Evolutionary conservation across 2,113 vertebrate species (phyloP), one percentile per base, ranked within the genome.

Genomic region (Hymenochirus boettgeri): DNA sequence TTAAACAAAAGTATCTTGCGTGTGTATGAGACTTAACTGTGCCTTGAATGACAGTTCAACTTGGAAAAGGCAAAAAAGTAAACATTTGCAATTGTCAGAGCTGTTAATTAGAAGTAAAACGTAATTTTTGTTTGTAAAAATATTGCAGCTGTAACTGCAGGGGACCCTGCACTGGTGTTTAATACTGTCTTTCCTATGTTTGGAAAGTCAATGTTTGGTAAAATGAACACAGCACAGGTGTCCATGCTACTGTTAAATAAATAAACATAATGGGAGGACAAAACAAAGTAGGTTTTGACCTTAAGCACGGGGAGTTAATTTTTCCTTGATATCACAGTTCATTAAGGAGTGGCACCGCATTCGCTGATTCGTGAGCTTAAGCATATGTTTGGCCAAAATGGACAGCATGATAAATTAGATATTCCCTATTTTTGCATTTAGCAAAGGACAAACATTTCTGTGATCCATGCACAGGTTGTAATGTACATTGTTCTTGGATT

Each of bases 351-450:
- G 64, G 64, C 23, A 59, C 29, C 33, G 26, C 63, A 26, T 45
- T 31, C 45, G 5, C 54, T 21, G 42, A 47, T 21, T 58, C 25
- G 54, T 57, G 45, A 26, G 55, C 54, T 66, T 66, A 66, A 66
- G 47, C 64, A 67, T 59, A 59, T 67, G 64, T 52, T 67, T 67
- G 56, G 64, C 31, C 33, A 58, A 39, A 59, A 22, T 21, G 35
- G 64, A 67, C 64, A 67, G 64, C 46, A 26, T 67, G 64, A 67
- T 67, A 57, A 67, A 67, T 67, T 67, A 67, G 47, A 59, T 59
- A 67, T 37, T 67, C 63, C 27, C 51, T 66, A 33, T 50, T 66
- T 57, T 50, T 26, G 22, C 46, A 37, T 66, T 66, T 58, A 51
- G 42, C 55, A 58, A 58, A 66, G 64, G 64, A 66, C 64, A 66